Base-by-base conservation (phyloP, 2,113 vertebrate species). In the Eidolon helvum region DNA sequence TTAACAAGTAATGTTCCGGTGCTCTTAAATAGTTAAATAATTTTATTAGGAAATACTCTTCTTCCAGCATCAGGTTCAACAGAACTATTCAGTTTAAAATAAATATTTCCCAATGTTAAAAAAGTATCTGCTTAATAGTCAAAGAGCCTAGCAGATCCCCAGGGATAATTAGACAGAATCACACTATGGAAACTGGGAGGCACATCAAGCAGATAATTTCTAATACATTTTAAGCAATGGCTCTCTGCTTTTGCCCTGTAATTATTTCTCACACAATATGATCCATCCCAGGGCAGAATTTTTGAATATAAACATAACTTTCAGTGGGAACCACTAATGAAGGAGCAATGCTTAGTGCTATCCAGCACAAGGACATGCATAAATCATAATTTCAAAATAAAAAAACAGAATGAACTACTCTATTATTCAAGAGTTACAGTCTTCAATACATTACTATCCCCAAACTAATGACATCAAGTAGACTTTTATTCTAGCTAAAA, bases 181-280 rank as follows among this genome's bases (percentile, higher is more conserved):
- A 90, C 88, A 90, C 91, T 83, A 93, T 91, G 68, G 69, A 94
- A 96, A 88, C 30, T 78, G 65, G 83, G 79, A 96, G 92, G 85
- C 86, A 93, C 0, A 50, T 96, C 97, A 97, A 97, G 95, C 80
- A 94, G 55, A 82, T 90, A 72, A 98, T 97, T 97, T 97, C 65
- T 98, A 97, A 96, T 97, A 90, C 91, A 98, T 97, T 98, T 97
- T 97, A 97, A 98, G 93, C 72, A 98, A 94, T 87, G 55, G 28
- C 79, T 97, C 84, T 97, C 57, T 72, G 95, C 38, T 92, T 96
- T 93, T 97, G 89, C 90, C 95, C 96, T 97, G 43, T 92, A 96
- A 98, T 94, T 94, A 94, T 96, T 94, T 97, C 94, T 95, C 65
- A 80, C 65, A 97, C 78, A 69, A 82, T 94, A 87, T 59, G 79